Conservation (phyloP, 2,888 invertebrate genomes). For the Eupithecia pulchellata region DNA sequence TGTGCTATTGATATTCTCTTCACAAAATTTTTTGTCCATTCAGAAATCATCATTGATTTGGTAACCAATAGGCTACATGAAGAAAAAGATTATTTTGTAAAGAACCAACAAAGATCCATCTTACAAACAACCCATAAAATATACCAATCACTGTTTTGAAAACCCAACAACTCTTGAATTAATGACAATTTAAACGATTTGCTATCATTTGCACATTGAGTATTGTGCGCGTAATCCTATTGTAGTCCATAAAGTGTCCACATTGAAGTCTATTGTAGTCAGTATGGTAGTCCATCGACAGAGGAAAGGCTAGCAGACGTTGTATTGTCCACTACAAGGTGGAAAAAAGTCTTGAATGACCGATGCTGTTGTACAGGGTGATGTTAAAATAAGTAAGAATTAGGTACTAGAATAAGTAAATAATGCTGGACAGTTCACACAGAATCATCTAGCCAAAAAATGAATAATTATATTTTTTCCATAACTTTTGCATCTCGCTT, state of each 20-base stretch:
- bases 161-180: constrained; percentile 26
- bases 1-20: no score
- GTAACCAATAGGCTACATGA: no score
- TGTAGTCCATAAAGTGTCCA: constrained; percentile 71
- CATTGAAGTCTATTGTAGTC: neutral
- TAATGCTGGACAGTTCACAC: no score
- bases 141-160: constrained; percentile 19
- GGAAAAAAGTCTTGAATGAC: constrained; percentile 78
- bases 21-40: no score
- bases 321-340: constrained; percentile 61
- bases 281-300: constrained; percentile 2
- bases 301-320: constrained; percentile 55
- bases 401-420: no score
- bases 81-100: neutral
- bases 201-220: constrained; percentile 48
- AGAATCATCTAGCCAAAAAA: no score
- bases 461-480: no score
- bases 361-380: constrained; percentile 60
- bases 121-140: constrained; percentile 7
- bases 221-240: constrained; percentile 65
- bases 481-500: no score
- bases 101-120: neutral
- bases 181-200: constrained; percentile 33
- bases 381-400: neutral
- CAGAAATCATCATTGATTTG: no score